Conservation (phyloP, 1,140 invertebrate genomes). For the Cherax quadricarinatus region DNA sequence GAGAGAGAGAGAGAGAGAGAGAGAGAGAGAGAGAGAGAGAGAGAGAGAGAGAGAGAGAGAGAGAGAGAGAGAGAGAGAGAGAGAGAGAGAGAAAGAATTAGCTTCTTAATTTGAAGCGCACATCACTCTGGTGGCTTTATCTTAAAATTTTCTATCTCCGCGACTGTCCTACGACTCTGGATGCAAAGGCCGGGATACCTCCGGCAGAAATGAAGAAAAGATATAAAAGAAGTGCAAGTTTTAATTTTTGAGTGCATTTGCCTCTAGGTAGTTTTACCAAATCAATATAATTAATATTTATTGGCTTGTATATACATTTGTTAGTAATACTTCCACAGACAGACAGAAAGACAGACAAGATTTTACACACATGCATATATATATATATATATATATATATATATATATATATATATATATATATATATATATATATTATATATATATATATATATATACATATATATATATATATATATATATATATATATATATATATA, state of each 20-base stretch:
- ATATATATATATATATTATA: not conserved
- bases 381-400: not conserved
- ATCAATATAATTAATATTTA: no score
- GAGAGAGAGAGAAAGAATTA: no score
- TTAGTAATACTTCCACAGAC: no score
- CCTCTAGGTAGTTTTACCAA: no score
- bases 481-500: not conserved
- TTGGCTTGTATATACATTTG: not conserved
- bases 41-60: not conserved
- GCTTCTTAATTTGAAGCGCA: not conserved
- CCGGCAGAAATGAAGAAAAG: not conserved
- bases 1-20: not conserved
- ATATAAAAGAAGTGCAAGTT: not conserved
- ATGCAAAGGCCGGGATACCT: not conserved
- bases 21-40: not conserved
- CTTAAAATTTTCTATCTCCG: not conserved
- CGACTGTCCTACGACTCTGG: not conserved
- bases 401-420: conserved; percentile 1
- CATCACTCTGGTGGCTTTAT: not conserved
- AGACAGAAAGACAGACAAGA: not conserved
- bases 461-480: not conserved
- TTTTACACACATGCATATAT: not conserved
- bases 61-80: not conserved
- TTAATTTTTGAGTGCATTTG: not conserved
- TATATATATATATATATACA: not conserved